Evolutionary conservation across 2,888 invertebrate species (phyloP).

Genomic region (Cosmorhoe ocellata): DNA sequence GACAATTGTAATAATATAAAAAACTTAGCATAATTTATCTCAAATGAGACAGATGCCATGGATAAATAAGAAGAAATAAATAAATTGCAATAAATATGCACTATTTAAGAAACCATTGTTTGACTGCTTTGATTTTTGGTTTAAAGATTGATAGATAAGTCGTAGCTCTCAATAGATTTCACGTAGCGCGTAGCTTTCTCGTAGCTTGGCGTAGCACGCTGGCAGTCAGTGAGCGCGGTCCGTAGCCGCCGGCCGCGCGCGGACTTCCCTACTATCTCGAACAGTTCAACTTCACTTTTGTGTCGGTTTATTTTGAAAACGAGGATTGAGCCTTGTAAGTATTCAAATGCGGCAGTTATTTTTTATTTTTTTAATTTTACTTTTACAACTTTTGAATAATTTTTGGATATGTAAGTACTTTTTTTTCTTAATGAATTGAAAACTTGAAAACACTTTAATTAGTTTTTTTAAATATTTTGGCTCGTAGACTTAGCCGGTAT

Average conservation of each 20-base stretch:
- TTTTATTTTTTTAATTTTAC: neutral
- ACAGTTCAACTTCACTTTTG: slow-evolving; percentile 39
- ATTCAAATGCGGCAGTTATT: neutral
- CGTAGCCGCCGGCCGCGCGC: slow-evolving; percentile 64
- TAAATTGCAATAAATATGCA: too few relatives aligned
- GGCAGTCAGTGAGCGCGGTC: slow-evolving; percentile 67
- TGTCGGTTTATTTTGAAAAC: slow-evolving; percentile 41
- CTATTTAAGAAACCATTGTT: too few relatives aligned
- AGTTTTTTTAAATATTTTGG: too few relatives aligned
- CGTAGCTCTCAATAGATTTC: slow-evolving; percentile 27
- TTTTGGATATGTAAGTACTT: too few relatives aligned
- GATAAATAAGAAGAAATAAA: too few relatives aligned
- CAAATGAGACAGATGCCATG: too few relatives aligned
- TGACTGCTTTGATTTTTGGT: too few relatives aligned
- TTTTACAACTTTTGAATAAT: neutral
- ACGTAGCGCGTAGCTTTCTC: slow-evolving; percentile 27
- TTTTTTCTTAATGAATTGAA: too few relatives aligned
- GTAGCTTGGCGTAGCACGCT: slow-evolving; percentile 51
- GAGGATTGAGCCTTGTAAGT: slow-evolving; percentile 32
- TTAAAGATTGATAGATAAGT: neutral
- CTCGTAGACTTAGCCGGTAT: too few relatives aligned
- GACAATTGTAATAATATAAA: too few relatives aligned
- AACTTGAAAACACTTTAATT: too few relatives aligned
- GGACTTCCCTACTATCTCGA: slow-evolving; percentile 41
- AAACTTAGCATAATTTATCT: too few relatives aligned